Percentiles rank a stretch among this genome's conserved stretches.
These are phyloP conservation scores for Semnornis frantzii DNA, from an alignment of 2,113 vertebrate species.

Conservation along the genomic window DNA sequence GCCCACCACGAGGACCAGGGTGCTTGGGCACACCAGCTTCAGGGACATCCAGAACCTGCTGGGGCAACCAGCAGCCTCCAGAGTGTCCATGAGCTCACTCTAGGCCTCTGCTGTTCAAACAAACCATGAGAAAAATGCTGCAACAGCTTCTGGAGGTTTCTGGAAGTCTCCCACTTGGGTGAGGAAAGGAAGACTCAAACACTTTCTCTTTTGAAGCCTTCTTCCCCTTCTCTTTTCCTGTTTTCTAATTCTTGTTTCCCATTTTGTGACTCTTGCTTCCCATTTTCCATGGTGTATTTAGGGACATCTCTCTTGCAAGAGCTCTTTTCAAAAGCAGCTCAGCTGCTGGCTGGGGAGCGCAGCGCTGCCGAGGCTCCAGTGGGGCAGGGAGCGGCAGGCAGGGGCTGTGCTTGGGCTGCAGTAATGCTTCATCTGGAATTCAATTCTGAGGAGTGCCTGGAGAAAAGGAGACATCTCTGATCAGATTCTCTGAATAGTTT, in stretches of 20 bases:
- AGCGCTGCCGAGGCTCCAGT: not conserved
- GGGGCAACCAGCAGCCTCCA: not conserved
- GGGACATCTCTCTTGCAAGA: not conserved
- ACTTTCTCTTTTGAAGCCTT: not conserved
- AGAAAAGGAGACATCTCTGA: constrained; percentile 51
- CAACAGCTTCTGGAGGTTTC: not conserved
- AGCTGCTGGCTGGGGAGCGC: not conserved
- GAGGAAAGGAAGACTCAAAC: not conserved
- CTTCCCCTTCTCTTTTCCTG: not conserved
- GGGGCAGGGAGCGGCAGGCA: not conserved
- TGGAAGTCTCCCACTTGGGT: not conserved
- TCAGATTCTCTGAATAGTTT: constrained; percentile 55
- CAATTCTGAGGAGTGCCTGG: constrained; percentile 52
- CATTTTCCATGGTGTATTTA: rapidly evolving
- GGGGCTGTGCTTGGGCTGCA: not conserved
- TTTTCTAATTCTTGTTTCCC: not conserved
- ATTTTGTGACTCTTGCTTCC: rapidly evolving
- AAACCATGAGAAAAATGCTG: rapidly evolving
- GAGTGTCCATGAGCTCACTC: rapidly evolving
- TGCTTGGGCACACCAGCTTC: not conserved
- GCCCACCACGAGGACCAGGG: not conserved
- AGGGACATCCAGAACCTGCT: not conserved
- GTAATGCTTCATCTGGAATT: constrained; percentile 51
- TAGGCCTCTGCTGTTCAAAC: rapidly evolving
- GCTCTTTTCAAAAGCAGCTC: not conserved